Conservation (phyloP, 1,140 invertebrate genomes). For the Drosophila arizonae region DNA sequence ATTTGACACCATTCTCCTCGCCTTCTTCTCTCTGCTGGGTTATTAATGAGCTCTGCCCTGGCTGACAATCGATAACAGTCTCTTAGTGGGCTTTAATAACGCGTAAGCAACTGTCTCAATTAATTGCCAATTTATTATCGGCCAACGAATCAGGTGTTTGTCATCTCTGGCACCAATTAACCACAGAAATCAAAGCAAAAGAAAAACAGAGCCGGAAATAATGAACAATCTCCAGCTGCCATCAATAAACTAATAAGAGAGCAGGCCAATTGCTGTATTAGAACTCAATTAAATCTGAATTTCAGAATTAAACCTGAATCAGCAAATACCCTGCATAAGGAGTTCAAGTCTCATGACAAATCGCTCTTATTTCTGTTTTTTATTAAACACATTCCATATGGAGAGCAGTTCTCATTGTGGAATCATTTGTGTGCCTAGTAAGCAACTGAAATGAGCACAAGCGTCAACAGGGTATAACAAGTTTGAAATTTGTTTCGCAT, state of each 20-base stretch:
- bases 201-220: neutral
- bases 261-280: neutral
- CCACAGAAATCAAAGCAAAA: neutral
- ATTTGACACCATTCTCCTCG: conserved; percentile 31
- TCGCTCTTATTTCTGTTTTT: no score
- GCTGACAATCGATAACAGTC: conserved; percentile 45
- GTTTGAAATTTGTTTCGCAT: neutral
- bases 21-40: conserved; percentile 36
- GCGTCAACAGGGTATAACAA: neutral
- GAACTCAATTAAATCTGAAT: neutral
- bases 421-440: no score
- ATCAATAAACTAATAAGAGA: conserved; percentile 40
- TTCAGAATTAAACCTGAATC: neutral
- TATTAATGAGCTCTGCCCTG: conserved; percentile 58
- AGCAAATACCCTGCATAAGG: no score
- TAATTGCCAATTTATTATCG: conserved; percentile 74
- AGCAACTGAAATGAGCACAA: neutral
- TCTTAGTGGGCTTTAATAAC: conserved; percentile 54
- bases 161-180: conserved; percentile 55
- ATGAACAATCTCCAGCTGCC: conserved; percentile 16
- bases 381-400: no score
- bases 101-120: conserved; percentile 56
- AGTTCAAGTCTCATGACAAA: no score
- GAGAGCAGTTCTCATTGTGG: no score
- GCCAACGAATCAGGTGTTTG: conserved; percentile 40